Evolutionary conservation across 2,888 invertebrate genomes (phyloP).

Genomic region (Sympetrum striolatum): DNA sequence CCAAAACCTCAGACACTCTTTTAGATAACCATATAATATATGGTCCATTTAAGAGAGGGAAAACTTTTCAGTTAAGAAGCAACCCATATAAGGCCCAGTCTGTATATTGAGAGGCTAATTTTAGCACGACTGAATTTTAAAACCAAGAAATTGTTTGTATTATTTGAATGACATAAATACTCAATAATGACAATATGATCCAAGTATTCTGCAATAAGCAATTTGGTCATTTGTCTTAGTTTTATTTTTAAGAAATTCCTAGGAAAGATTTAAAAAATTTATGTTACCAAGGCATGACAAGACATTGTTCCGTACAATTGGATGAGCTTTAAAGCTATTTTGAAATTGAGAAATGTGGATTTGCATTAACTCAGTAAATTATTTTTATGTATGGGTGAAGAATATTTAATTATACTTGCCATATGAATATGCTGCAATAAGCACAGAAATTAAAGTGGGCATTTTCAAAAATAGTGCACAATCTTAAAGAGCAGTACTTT

Average conservation of each 20-base stretch:
- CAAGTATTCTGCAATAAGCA: background rate
- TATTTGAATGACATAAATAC: background rate
- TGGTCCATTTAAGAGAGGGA: no score
- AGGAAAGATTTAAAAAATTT: background rate
- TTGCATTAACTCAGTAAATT: background rate
- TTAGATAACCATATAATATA: no score
- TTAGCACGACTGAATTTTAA: no score
- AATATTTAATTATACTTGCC: background rate
- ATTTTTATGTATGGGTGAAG: background rate
- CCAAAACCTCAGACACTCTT: no score
- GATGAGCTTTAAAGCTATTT: background rate
- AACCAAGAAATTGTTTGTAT: background rate
- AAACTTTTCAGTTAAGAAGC: no score
- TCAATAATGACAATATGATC: background rate
- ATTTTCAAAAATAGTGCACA: background rate
- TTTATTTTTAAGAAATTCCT: background rate
- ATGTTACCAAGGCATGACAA: background rate
- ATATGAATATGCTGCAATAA: background rate
- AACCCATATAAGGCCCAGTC: no score
- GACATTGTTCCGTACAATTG: background rate
- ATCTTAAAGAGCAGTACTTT: background rate
- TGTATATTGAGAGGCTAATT: no score
- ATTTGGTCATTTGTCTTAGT: background rate
- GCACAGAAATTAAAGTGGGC: background rate
- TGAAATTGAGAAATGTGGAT: background rate